Percentiles rank a stretch among this genome's conserved stretches.
phyloP scores from a whole-genome alignment of 2,888 invertebrate species.

The Drosophila anomelani region DNA sequence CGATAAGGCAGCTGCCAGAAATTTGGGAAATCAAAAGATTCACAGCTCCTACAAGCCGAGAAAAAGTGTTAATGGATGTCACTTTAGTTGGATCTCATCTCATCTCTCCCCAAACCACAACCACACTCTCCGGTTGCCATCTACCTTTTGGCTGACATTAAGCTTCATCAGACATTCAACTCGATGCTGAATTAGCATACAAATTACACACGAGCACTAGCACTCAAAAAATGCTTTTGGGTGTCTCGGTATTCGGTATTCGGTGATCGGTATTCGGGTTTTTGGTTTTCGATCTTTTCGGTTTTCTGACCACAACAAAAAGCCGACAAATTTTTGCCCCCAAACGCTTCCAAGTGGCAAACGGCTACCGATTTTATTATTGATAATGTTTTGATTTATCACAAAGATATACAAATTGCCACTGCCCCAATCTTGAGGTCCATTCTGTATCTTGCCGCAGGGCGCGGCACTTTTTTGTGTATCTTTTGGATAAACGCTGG shows the following conservation, averaged over 20 bases:
- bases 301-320: conserved; percentile 65
- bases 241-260: conserved; percentile 12
- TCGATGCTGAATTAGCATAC: conserved; percentile 70
- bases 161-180: conserved; percentile 73
- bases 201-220: conserved; percentile 67
- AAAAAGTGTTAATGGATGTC: conserved; percentile 76
- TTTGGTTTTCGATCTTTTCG: conserved; percentile 30
- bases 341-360: conserved; percentile 71
- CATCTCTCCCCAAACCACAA: neutral
- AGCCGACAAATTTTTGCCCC: conserved; percentile 56
- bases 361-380: conserved; percentile 82
- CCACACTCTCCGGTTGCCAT: conserved; percentile 5
- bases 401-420: conserved; percentile 76
- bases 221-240: conserved; percentile 55
- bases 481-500: conserved; percentile 31
- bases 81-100: conserved; percentile 54
- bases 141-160: conserved; percentile 53
- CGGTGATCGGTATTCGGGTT: conserved; percentile 8
- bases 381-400: conserved; percentile 83
- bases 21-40: conserved; percentile 68
- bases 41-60: conserved; percentile 58
- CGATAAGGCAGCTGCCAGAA: conserved; percentile 55
- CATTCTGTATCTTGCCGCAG: conserved; percentile 42
- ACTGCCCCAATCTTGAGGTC: conserved; percentile 39
- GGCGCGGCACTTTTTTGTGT: conserved; percentile 49